Base-by-base conservation (phyloP, 2,797 vertebrate genomes). In the Rhinatrema bivittatum region DNA sequence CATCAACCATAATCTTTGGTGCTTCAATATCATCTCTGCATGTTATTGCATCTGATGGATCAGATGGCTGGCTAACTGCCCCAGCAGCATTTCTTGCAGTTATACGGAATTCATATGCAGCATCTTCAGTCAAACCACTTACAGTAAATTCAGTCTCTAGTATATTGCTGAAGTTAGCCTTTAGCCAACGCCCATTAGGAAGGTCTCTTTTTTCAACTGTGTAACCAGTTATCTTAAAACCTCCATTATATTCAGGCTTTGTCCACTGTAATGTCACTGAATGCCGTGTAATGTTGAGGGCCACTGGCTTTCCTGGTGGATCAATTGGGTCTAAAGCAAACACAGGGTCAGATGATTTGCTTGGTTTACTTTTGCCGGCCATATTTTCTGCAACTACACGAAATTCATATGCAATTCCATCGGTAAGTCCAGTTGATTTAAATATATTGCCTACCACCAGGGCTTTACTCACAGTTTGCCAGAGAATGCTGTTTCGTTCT, bases 191-290 rank as follows among this genome's bases (percentile, higher is more conserved):
- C 25, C 93, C 93, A 52, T 85, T 64, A 42, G 94, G 93, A 53
- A 93, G 74, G 56, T 99, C 94, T 79, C 72, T 88, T 75, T 94
- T 99, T 71, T 99, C 96, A 56, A 99, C 89, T 3, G 83, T 86
- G 38, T 98, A 99, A 54, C 95, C 93, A 42, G 93, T 97, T 59
- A 99, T 95, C 71, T 98, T 99, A 68, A 97, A 98, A 29, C 96
- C 96, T 61, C 96, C 96, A 39, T 94, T 94, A 47, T 98, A 99
- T 52, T 97, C 90, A 47, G 96, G 96, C 60, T 95, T 99, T 50
- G 84, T 81, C 96, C 96, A 99, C 60, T 90, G 87, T 65, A 99
- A 75, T 29, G 91, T 86, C 50, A 99, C 89, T 13, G 81, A 82
- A 59, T 92, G 94, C 65, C 94, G 94, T 38, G 87, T 95, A 50